Conservation (phyloP, 2,888 invertebrate species). For the Mystacides longicornis region DNA sequence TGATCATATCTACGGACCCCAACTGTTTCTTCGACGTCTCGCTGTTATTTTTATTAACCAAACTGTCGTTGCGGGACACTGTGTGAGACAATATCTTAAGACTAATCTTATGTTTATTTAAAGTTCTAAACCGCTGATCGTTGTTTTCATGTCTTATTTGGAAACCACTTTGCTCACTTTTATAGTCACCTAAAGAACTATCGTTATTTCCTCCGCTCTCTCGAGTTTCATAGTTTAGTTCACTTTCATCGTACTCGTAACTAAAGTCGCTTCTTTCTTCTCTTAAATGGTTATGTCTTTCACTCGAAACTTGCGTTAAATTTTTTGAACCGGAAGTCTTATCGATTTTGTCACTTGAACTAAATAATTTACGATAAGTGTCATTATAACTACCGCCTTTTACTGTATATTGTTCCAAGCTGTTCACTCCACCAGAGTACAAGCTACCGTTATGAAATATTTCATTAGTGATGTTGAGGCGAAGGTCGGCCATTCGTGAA, state of each 20-base stretch:
- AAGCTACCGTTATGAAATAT: too few relatives aligned
- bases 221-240: not conserved
- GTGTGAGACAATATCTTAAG: not conserved
- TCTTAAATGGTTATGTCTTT: too few relatives aligned
- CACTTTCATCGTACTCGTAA: not conserved
- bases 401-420: too few relatives aligned
- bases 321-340: too few relatives aligned
- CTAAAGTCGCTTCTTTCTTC: not conserved
- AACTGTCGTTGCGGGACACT: not conserved
- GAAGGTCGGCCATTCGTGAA: too few relatives aligned
- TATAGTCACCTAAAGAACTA: not conserved
- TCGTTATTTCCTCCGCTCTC: too few relatives aligned
- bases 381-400: too few relatives aligned
- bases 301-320: too few relatives aligned
- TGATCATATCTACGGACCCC: conserved; percentile 22
- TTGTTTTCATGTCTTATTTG: not conserved
- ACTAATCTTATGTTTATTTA: not conserved
- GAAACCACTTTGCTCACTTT: not conserved
- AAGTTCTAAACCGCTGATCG: not conserved
- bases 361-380: too few relatives aligned
- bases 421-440: too few relatives aligned
- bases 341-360: too few relatives aligned
- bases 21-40: conserved; percentile 15
- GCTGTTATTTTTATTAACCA: conserved; percentile 18
- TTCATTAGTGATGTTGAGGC: too few relatives aligned